A percentile compares a stretch with the other conserved stretches of the same genome.
Conservation (phyloP, 2,113 vertebrate species). For the Aphelocoma coerulescens region DNA sequence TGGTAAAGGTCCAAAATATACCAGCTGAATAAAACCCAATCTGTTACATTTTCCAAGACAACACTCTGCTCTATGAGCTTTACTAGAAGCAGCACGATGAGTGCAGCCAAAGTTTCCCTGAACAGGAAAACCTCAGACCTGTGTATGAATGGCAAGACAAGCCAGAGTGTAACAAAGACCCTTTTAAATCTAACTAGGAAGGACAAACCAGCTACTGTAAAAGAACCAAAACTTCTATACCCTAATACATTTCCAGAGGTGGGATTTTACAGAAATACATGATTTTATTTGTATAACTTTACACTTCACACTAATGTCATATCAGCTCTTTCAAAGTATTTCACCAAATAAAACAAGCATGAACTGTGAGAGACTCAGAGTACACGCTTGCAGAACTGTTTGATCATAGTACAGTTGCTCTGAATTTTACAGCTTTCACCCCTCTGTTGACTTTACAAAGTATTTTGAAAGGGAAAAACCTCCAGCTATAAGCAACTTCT, state of each 20-base stretch:
- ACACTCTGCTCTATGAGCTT: background rate
- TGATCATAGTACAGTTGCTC: background rate
- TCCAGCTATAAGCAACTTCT: background rate
- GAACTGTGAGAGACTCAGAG: background rate
- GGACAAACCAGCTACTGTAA: slow-evolving; percentile 17
- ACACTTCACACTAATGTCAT: background rate
- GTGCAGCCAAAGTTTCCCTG: background rate
- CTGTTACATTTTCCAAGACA: background rate
- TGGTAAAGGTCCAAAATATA: slow-evolving; percentile 9
- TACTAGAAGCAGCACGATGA: background rate
- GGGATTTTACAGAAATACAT: background rate
- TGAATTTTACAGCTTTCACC: background rate
- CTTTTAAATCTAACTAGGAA: background rate
- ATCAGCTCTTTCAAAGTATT: background rate
- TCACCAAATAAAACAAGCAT: background rate
- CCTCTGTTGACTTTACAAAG: background rate
- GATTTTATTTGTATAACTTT: background rate
- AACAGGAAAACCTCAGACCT: slow-evolving; percentile 10
- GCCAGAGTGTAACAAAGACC: slow-evolving; percentile 1
- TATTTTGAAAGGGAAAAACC: background rate
- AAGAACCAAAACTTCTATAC: background rate
- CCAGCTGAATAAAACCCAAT: background rate
- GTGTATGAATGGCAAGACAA: background rate
- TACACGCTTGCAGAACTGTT: background rate
- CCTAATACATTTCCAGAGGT: background rate